Evolutionary conservation across 2,888 invertebrate genomes (phyloP), one percentile per base, ranked within the genome.

Genomic region (Amphimallon solstitiale): DNA sequence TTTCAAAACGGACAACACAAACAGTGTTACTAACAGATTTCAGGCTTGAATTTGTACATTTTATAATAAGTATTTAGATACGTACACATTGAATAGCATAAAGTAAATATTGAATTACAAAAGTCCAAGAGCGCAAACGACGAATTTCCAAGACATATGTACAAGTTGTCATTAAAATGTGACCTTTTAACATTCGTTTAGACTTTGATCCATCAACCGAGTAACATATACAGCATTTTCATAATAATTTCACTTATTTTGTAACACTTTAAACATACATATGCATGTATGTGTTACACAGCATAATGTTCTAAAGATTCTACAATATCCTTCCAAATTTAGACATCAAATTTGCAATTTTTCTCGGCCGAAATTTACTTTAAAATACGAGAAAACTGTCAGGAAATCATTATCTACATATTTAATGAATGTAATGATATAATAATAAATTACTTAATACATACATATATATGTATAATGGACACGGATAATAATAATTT

Each of bases 151-250:
- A 68, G 68, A 43, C 71, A 68, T 67, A 72, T 72, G n/a, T n/a
- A n/a, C n/a, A n/a, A 72, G 73, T 72, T 77, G 75, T 75, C 74
- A 73, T 75, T 74, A 70, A 72, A 71, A 70, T 68, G 48, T 75
- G 75, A 76, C 73, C 79, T 77, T 74, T 72, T 73, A 74, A 79
- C 79, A 78, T 78, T 75, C 75, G 73, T 71, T 72, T 75, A 77
- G 77, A 78, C 78, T 77, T 76, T 75, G 77, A 72, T 73, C 78
- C 74, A 73, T 66, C 63, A 62, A 66, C 66, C 63, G 69, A 67
- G 40, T 60, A 12, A 49, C 37, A n/a, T 51, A 63, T 71, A 70
- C 71, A 75, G 73, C 68, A 74, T 72, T 75, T 75, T 73, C 74
- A 75, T 74, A 34, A 60, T 60, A 29, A 60, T 60, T 63, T 40